phyloP scores from a whole-genome alignment of 2,888 invertebrate genomes.

The Euplexia lucipara region DNA sequence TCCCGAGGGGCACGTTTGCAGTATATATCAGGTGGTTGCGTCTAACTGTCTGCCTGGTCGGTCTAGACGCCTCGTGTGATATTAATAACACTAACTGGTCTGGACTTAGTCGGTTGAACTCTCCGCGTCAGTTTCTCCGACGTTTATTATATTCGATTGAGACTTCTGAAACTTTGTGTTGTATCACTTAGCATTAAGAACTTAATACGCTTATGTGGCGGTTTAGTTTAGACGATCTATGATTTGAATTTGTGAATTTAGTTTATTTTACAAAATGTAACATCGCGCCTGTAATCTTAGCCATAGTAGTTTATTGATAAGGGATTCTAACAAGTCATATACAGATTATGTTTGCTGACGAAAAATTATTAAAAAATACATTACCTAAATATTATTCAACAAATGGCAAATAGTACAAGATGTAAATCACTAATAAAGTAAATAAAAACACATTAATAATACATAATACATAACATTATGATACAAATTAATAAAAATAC shows the following conservation, averaged over 20 bases:
- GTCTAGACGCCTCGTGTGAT: slow-evolving; percentile 60
- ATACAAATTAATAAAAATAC: too few relatives aligned
- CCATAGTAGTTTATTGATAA: too few relatives aligned
- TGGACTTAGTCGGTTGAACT: slow-evolving; percentile 51
- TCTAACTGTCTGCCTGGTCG: slow-evolving; percentile 46
- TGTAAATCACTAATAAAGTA: too few relatives aligned
- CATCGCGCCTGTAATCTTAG: too few relatives aligned
- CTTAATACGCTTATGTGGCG: background rate
- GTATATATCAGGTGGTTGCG: slow-evolving; percentile 58
- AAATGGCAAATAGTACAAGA: too few relatives aligned
- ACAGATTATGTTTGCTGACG: too few relatives aligned
- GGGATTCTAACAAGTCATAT: too few relatives aligned
- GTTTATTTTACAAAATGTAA: background rate
- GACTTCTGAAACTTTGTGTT: slow-evolving; percentile 27
- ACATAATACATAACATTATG: too few relatives aligned
- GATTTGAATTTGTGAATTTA: background rate
- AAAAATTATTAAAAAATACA: too few relatives aligned
- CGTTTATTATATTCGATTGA: slow-evolving; percentile 24
- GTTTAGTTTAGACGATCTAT: background rate
- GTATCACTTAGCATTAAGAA: slow-evolving; percentile 9
- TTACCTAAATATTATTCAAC: too few relatives aligned
- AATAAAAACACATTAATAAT: too few relatives aligned
- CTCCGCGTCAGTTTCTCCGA: slow-evolving; percentile 25
- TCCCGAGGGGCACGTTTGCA: slow-evolving; percentile 60
- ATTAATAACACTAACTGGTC: slow-evolving; percentile 63